Evolutionary conservation across 2,797 vertebrate species (phyloP), one percentile per base, ranked within the genome.

Genomic region (Eutrigla gurnardus): DNA sequence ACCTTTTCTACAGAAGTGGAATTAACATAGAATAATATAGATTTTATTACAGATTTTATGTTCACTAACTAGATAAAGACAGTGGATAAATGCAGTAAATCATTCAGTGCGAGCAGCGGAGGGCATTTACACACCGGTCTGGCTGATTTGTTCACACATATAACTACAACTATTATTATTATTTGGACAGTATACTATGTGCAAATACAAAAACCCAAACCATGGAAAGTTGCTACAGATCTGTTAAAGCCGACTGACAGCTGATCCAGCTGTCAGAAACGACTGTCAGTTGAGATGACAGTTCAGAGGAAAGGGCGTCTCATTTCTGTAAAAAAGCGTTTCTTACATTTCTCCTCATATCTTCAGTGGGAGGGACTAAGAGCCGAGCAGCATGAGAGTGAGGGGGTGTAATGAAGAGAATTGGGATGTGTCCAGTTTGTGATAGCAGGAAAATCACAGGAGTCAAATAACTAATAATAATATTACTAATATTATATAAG

Each of bases 311-410:
- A 50, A 14, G 2, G 14, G 33, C 4, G 13, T 47, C 35, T 68
- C 53, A 13, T 57, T 65, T 65, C 52, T 71, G 4, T 15, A 57
- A 73, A 25, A 61, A 17, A 12, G 36, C 6, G 12, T 17, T 47
- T 62, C 0, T 35, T 18, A 1, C 1, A 8, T 53, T 47, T 54
- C 35, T 47, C n/a, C 36, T 50, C 4, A 2, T 8, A 65, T 32
- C 32, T 13, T 42, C 54, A 57, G 25, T 3, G 42, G 4, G 2
- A 43, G 17, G 35, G 7, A 61, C 13, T 9, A 39, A 59, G 39
- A 60, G 35, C 9, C 25, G 12, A 50, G 25, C 42, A 55, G 33
- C 12, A n/a, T 3, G 5, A 33, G 35, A 33, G 17, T 39, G 10
- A 45, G 14, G 55, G 14, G 4, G 36, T 67, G 65, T 8, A 42